These are phyloP conservation scores for Sapayoa aenigma DNA, from an alignment of 2,113 vertebrate species.

Conservation along the genomic window DNA sequence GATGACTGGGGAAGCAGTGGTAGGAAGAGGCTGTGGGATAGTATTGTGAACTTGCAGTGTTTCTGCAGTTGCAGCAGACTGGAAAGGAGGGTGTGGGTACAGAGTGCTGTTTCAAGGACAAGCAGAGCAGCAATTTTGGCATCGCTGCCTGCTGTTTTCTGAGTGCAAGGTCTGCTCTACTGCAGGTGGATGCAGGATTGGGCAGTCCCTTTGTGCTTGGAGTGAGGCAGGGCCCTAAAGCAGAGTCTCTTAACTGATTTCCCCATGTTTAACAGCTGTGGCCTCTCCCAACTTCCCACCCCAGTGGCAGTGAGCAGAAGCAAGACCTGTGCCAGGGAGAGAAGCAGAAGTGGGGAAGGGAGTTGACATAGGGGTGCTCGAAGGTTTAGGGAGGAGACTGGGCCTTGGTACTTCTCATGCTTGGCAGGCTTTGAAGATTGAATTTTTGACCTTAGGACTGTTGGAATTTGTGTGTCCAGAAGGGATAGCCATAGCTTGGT, in stretches of 20 bases:
- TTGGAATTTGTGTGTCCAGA: background rate
- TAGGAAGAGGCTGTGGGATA: background rate
- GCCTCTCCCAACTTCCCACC: background rate
- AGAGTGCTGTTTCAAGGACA: background rate
- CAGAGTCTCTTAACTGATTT: background rate
- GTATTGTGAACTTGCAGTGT: background rate
- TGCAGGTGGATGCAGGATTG: background rate
- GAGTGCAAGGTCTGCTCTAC: accelerated
- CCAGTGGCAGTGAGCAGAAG: background rate
- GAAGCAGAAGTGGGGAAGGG: background rate
- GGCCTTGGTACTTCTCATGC: background rate
- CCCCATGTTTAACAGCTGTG: background rate
- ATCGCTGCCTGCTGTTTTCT: accelerated
- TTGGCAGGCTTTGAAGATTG: background rate
- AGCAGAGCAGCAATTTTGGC: background rate
- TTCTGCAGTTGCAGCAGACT: background rate
- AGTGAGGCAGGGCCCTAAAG: background rate
- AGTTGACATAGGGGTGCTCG: background rate
- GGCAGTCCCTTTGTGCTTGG: background rate
- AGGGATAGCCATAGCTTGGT: background rate
- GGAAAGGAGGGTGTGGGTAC: background rate
- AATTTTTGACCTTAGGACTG: background rate
- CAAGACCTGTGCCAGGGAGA: background rate
- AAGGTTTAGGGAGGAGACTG: background rate
- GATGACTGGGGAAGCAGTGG: background rate